A percentile compares a stretch with the other conserved stretches of the same genome.
These are phyloP conservation scores for Varecia variegata DNA, from an alignment of 2,797 vertebrate species.

Conservation along the genomic window DNA sequence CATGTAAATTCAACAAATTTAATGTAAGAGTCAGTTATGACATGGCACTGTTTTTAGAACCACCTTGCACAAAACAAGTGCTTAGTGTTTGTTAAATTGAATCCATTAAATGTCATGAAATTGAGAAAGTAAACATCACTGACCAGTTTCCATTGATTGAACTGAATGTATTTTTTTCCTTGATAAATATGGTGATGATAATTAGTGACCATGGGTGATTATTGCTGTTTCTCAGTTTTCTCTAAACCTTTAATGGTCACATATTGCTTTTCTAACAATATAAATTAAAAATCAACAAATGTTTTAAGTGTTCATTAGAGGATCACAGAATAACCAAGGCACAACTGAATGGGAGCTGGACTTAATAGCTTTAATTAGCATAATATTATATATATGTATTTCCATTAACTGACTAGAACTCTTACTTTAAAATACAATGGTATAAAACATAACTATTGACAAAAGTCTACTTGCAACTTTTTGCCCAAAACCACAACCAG, in stretches of 20 bases:
- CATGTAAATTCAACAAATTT: constrained; percentile 39
- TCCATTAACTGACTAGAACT: not conserved
- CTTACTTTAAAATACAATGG: constrained; percentile 12
- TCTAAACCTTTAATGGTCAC: not conserved
- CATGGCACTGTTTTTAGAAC: constrained; percentile 48
- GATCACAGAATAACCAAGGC: not conserved
- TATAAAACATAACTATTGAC: not conserved
- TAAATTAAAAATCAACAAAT: constrained; percentile 30
- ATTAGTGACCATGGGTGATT: not conserved
- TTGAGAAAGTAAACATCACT: constrained; percentile 57
- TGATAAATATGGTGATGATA: not conserved
- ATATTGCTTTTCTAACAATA: not conserved
- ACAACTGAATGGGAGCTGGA: not conserved
- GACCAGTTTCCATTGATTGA: not conserved
- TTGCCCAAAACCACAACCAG: not conserved
- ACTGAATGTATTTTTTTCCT: not conserved
- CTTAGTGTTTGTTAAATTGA: constrained; percentile 21
- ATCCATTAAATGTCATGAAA: constrained; percentile 39
- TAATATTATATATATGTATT: not conserved
- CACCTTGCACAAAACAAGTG: constrained; percentile 22
- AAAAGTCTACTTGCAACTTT: constrained; percentile 17
- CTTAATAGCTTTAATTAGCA: not conserved
- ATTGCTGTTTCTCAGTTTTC: constrained; percentile 31
- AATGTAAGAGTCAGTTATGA: constrained; percentile 48
- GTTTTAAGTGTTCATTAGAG: not conserved